Evolutionary conservation across 2,113 vertebrate genomes (phyloP).

Genomic region (Mesocricetus auratus): DNA sequence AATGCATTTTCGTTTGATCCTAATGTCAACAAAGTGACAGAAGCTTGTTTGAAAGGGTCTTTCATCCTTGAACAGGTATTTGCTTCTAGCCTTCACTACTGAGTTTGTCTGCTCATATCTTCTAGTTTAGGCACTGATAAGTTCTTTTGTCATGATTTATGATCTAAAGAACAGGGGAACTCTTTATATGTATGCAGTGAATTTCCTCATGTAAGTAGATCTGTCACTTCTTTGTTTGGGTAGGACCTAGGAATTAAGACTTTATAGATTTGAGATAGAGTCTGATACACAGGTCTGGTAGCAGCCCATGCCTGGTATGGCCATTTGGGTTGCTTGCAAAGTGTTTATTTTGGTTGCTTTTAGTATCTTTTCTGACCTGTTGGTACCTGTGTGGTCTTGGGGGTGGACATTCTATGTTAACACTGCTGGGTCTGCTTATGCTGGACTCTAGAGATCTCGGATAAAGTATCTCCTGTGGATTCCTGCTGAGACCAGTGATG

Average conservation of each 20-base stretch:
- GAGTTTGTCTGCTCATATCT: background rate
- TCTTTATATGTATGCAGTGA: background rate
- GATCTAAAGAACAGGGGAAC: background rate
- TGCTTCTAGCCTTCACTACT: background rate
- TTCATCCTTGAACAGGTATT: background rate
- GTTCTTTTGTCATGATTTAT: background rate
- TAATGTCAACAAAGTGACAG: background rate
- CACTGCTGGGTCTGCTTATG: background rate
- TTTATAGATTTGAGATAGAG: background rate
- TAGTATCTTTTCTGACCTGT: background rate
- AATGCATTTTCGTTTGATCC: background rate
- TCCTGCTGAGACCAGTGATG: background rate
- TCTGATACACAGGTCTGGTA: fast-evolving
- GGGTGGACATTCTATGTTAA: background rate
- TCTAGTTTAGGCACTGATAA: background rate
- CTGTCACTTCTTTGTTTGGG: background rate
- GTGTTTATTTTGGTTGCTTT: background rate
- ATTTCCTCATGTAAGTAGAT: background rate
- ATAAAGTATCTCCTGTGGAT: background rate
- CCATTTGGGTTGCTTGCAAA: background rate
- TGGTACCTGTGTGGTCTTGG: background rate
- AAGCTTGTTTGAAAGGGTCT: background rate
- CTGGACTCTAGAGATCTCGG: background rate
- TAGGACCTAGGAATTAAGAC: background rate
- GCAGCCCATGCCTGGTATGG: fast-evolving